Conservation (phyloP, 2,113 vertebrate species). For the Tenebrosternarchus preto region DNA sequence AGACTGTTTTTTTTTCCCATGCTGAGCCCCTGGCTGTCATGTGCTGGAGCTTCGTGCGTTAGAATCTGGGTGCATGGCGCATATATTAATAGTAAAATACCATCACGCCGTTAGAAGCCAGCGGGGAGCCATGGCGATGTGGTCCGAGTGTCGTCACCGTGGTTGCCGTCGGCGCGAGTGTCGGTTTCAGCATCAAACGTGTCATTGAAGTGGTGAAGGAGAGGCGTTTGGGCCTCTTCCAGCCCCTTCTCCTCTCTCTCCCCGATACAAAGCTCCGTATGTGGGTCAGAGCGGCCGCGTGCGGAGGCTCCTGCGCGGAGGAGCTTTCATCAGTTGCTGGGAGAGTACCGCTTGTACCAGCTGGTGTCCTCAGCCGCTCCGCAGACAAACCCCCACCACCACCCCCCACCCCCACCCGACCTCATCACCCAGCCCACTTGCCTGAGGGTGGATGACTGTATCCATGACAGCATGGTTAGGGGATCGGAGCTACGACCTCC, state of each 20-base stretch:
- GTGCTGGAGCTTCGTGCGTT: neutral
- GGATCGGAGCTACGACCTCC: too few species aligned
- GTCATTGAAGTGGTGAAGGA: slow-evolving; percentile 43
- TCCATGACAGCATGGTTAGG: too few species aligned
- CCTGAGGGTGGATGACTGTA: slow-evolving; percentile 3
- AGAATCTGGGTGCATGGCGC: neutral
- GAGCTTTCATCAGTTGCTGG: slow-evolving; percentile 9
- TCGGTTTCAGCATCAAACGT: slow-evolving; percentile 51
- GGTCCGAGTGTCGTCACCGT: neutral
- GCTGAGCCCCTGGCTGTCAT: neutral
- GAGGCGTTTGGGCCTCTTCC: neutral
- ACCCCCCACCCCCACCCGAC: too few species aligned
- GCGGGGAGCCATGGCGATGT: slow-evolving; percentile 5
- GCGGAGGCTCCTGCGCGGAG: neutral
- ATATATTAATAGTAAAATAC: neutral
- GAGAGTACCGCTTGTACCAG: neutral
- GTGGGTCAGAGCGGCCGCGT: neutral
- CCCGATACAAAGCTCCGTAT: slow-evolving; percentile 6
- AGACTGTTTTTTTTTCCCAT: neutral
- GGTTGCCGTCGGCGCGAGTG: neutral
- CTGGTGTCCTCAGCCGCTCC: neutral
- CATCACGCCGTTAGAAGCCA: neutral
- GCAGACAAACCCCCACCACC: too few species aligned
- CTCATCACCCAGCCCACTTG: slow-evolving; percentile 19
- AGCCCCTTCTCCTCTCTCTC: neutral